Base-by-base conservation (phyloP, 1,140 invertebrate species). In the Drosophila yakuba region DNA sequence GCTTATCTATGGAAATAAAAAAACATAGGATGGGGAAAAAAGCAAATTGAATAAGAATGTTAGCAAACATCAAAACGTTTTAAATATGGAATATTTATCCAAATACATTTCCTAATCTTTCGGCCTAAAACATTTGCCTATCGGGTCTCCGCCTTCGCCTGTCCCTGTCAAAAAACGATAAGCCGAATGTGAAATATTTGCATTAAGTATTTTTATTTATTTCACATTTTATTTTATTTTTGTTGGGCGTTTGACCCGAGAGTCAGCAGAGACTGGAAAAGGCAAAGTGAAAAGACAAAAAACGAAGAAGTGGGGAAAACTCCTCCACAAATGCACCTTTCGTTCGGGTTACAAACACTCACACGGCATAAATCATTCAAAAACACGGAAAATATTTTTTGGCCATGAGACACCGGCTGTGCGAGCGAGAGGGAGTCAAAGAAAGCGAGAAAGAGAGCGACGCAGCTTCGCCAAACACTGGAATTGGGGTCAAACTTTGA, bases 401-500 rank as follows among this genome's bases (percentile, higher is more conserved):
- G 11, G 35, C 11, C 17, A 44, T 36, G 43, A 35, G 4, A 45
- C 11, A 47, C 20, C 25, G 44, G 12, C 7, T n/a, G 17, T 4
- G 50, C 8, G 39, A 45, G 39, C 6, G 45, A 35, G 57, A 55
- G 1, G 23, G 23, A 6, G 6, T 50, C 20, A 44, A 11, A 59
- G 67, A 44, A 15, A 56, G 68, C 2, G 15, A 55, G 11, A 23
- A 17, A 39, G 47, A 23, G 51, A 11, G 43, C 44, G 45, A 32
- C 41, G 35, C 36, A 48, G 52, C 50, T 54, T 54, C 25, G 55
- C 23, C 41, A 44, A 73, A 69, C 69, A 60, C 47, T 8, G 48
- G 57, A 89, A 89, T 59, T 80, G 85, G 71, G 84, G 84, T 89
- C 84, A 90, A 77, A 79, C 84, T 89, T 84, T 89, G 84, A 89